Percentiles rank a stretch among this genome's conserved stretches.
Evolutionary conservation across 2,113 vertebrate species (phyloP).

Genomic region (Xiphophorus couchianus): DNA sequence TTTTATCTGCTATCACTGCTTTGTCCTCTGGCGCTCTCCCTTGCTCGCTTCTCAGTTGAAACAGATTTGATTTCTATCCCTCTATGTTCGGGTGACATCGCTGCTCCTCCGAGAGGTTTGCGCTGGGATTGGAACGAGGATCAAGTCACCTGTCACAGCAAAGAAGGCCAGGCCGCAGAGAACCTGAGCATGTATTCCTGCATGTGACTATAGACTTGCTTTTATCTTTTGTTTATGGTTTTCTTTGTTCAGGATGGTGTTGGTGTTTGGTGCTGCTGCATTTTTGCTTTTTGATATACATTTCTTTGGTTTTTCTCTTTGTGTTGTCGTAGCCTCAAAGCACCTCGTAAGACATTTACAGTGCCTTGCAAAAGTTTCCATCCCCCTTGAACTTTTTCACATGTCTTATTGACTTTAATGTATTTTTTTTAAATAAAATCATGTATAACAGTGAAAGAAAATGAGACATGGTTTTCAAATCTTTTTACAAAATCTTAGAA

Average conservation of each 20-base stretch:
- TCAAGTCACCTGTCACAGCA: slow-evolving; percentile 64
- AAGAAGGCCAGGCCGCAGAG: slow-evolving; percentile 52
- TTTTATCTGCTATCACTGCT: slow-evolving; percentile 73
- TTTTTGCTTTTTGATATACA: background rate
- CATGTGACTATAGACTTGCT: slow-evolving; percentile 17
- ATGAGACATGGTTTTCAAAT: no score
- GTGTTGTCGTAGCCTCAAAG: background rate
- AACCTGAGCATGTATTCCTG: slow-evolving; percentile 24
- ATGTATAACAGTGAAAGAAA: background rate
- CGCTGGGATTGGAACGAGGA: slow-evolving; percentile 63
- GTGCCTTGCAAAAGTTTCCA: background rate
- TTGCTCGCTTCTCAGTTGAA: slow-evolving; percentile 67
- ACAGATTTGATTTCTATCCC: slow-evolving; percentile 75
- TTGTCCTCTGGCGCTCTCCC: slow-evolving; percentile 69
- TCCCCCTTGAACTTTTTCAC: background rate
- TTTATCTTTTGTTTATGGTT: slow-evolving; percentile 11
- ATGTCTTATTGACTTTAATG: background rate
- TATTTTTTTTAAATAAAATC: background rate
- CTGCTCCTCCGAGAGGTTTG: slow-evolving; percentile 61
- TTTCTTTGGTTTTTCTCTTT: background rate
- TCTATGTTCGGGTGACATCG: slow-evolving; percentile 70
- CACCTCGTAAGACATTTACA: background rate
- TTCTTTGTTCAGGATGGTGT: slow-evolving; percentile 8
- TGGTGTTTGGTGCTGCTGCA: slow-evolving; percentile 7
- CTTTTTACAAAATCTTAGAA: no score